These are phyloP conservation scores for Pollenia labialis DNA, from an alignment of 2,888 invertebrate species.

Conservation along the genomic window DNA sequence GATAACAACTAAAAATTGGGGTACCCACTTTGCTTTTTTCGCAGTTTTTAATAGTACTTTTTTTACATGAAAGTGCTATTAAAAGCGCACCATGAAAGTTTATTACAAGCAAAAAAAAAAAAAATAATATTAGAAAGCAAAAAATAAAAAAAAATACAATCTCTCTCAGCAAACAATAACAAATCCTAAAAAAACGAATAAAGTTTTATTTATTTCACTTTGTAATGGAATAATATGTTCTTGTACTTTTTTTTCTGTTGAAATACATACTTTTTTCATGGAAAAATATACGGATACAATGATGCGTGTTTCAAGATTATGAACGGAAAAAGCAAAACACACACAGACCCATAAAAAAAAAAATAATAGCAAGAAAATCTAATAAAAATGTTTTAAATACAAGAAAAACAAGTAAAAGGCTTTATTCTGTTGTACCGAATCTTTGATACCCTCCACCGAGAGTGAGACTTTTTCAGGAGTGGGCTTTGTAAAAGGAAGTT, in stretches of 20 bases:
- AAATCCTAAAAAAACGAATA: conserved; percentile 50
- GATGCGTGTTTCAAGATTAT: conserved; percentile 69
- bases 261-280: conserved; percentile 23
- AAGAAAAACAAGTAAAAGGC: background rate
- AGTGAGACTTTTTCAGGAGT: too few species aligned
- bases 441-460: too few species aligned
- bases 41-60: conserved; percentile 30
- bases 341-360: background rate
- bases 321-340: conserved; percentile 25
- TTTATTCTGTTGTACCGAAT: too few species aligned
- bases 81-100: conserved; percentile 71
- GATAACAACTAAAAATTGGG: conserved; percentile 70
- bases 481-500: too few species aligned
- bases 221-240: conserved; percentile 64
- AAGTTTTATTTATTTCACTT: conserved; percentile 69
- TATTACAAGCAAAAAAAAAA: conserved; percentile 62
- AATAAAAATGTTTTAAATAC: conserved; percentile 54
- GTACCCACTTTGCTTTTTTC: conserved; percentile 56
- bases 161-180: conserved; percentile 19
- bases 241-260: conserved; percentile 24
- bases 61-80: conserved; percentile 70
- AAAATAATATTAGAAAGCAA: conserved; percentile 42
- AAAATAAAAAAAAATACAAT: conserved; percentile 23
- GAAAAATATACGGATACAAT: conserved; percentile 46
- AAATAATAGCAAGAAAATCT: conserved; percentile 34